Evolutionary conservation across 2,113 vertebrate species (phyloP).

Genomic region (Crotalus helleri): DNA sequence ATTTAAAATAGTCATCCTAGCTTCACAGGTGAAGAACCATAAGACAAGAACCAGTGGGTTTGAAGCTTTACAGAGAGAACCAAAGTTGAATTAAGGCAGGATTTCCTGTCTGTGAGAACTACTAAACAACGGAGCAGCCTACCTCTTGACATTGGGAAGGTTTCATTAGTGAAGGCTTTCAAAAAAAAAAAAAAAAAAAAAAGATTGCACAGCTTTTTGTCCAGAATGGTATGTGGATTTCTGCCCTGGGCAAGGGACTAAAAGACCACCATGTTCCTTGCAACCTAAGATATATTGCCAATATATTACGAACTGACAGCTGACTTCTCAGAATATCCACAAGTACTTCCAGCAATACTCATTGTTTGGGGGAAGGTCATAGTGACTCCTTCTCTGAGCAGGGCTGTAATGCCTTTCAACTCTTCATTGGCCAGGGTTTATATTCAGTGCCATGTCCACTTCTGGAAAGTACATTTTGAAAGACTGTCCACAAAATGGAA

Average conservation of each 20-base stretch:
- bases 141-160: background rate
- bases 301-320: background rate
- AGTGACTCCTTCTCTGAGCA: background rate
- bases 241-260: background rate
- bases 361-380: background rate
- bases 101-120: background rate
- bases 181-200: too few relatives aligned
- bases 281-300: background rate
- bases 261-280: background rate
- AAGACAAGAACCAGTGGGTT: background rate
- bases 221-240: background rate
- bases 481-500: background rate
- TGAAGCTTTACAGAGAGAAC: background rate
- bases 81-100: background rate
- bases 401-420: background rate
- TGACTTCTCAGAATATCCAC: background rate
- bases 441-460: background rate
- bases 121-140: background rate
- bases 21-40: background rate
- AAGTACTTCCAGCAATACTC: background rate
- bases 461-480: background rate
- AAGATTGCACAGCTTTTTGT: background rate
- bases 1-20: background rate
- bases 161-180: background rate
- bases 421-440: background rate